phyloP scores from a whole-genome alignment of 2,113 vertebrate genomes.

The Entosphenus tridentatus region DNA sequence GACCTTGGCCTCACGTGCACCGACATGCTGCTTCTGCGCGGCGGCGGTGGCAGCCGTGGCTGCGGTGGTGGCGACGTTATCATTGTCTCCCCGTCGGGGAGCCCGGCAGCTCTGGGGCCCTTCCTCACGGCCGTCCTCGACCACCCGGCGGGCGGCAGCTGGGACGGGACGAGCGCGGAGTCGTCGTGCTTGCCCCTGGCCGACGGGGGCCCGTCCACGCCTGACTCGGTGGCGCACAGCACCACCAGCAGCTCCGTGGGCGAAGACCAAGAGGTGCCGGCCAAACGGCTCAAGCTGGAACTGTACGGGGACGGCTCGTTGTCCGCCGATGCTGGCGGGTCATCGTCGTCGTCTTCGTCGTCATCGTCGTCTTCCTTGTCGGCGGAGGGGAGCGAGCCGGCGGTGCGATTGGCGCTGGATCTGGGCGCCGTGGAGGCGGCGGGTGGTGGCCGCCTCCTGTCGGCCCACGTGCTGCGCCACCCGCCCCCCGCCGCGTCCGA shows the following conservation, averaged over 20 bases:
- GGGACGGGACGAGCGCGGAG: not conserved
- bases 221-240: conserved; percentile 1
- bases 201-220: conserved; percentile 2
- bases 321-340: not conserved
- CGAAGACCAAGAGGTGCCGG: conserved; percentile 1
- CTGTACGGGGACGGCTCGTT: not conserved
- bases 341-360: no score
- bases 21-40: conserved; percentile 1
- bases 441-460: not conserved
- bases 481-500: not conserved
- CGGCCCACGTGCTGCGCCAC: conserved; percentile 2
- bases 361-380: no score
- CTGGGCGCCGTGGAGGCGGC: not conserved
- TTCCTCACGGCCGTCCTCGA: not conserved
- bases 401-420: no score
- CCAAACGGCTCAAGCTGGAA: conserved; percentile 6
- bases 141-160: not conserved
- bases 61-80: not conserved
- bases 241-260: conserved; percentile 3
- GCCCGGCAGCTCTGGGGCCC: not conserved
- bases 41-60: conserved; percentile 1
- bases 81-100: not conserved
- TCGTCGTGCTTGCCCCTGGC: not conserved
- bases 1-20: not conserved
- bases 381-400: no score